phyloP scores from a whole-genome alignment of 1,140 invertebrate species.

The Pseudobourletiella spinata region DNA sequence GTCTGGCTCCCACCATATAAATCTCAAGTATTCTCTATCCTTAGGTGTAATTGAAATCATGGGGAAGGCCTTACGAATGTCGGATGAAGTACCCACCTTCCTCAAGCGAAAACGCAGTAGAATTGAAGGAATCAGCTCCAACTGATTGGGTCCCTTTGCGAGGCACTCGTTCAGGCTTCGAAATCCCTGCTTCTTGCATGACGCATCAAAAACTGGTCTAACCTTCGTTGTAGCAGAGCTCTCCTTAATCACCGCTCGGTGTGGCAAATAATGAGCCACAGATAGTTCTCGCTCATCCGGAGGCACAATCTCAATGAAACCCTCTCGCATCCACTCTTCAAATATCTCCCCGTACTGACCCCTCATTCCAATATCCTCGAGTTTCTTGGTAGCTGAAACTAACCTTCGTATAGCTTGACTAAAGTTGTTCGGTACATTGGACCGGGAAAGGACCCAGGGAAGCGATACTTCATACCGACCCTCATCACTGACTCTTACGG shows the following conservation, averaged over 20 bases:
- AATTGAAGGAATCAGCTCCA: slow-evolving; percentile 16
- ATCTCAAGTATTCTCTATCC: slow-evolving; percentile 5
- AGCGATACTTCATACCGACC: slow-evolving; percentile 9
- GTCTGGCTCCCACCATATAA: slow-evolving; percentile 14
- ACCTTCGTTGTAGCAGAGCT: slow-evolving; percentile 19
- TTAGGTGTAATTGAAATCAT: background rate
- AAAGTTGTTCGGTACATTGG: background rate
- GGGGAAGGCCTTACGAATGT: slow-evolving; percentile 14
- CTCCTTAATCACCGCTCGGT: slow-evolving; percentile 22
- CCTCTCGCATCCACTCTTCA: slow-evolving; percentile 16
- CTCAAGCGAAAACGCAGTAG: background rate
- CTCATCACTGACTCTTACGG: background rate
- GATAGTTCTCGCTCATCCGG: background rate
- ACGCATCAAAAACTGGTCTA: slow-evolving; percentile 31
- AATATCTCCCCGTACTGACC: slow-evolving; percentile 17
- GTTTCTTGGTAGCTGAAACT: background rate
- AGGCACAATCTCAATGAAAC: slow-evolving; percentile 24
- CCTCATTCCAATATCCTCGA: background rate
- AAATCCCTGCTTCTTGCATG: slow-evolving; percentile 1
- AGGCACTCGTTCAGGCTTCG: slow-evolving; percentile 33
- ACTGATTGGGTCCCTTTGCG: slow-evolving; percentile 15
- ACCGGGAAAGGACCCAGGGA: slow-evolving; percentile 9
- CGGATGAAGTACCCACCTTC: background rate
- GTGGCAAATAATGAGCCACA: slow-evolving; percentile 28
- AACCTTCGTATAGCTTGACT: slow-evolving; percentile 10